Conservation (phyloP, 2,888 invertebrate species). For the Agriotes lineatus region DNA sequence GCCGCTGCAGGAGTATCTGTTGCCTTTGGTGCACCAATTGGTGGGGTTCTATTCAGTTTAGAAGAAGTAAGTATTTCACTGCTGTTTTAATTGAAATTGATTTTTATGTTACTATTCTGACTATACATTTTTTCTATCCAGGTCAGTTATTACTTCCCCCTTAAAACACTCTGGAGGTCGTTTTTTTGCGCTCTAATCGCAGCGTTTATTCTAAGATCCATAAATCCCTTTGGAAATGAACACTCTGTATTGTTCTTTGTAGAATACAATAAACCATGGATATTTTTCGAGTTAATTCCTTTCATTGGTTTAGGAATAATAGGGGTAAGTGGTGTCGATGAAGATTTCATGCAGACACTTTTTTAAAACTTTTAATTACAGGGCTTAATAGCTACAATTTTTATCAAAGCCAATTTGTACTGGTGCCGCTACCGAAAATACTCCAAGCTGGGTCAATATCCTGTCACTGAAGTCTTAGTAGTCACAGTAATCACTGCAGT, state of each 20-base stretch:
- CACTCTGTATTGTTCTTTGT: constrained; percentile 98
- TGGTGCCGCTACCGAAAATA: constrained; percentile 96
- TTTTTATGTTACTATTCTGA: too few relatives aligned
- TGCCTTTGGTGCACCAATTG: constrained; percentile 98
- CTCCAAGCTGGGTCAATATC: constrained; percentile 95
- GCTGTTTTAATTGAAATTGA: background rate
- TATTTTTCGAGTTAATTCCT: constrained; percentile 97
- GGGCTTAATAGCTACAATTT: constrained; percentile 97
- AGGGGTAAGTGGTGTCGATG: constrained; percentile 79
- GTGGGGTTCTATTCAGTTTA: constrained; percentile 97
- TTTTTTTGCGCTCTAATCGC: constrained; percentile 99
- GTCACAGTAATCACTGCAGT: constrained; percentile 93
- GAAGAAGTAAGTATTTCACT: constrained; percentile 83
- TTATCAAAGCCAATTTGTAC: constrained; percentile 95
- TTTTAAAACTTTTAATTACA: constrained; percentile 64
- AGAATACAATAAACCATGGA: constrained; percentile 98
- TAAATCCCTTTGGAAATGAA: constrained; percentile 99
- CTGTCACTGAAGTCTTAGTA: constrained; percentile 94
- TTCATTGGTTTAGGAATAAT: constrained; percentile 97
- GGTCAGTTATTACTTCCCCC: constrained; percentile 98
- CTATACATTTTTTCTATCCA: constrained; percentile 60
- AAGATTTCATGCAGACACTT: background rate
- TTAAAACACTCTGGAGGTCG: constrained; percentile 98
- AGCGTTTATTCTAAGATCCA: constrained; percentile 94
- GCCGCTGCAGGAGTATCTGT: constrained; percentile 99